A percentile compares a stretch with the other conserved stretches of the same genome.
Conservation (phyloP, 2,888 invertebrate species). For the Liopterus haemorrhoidalis region DNA sequence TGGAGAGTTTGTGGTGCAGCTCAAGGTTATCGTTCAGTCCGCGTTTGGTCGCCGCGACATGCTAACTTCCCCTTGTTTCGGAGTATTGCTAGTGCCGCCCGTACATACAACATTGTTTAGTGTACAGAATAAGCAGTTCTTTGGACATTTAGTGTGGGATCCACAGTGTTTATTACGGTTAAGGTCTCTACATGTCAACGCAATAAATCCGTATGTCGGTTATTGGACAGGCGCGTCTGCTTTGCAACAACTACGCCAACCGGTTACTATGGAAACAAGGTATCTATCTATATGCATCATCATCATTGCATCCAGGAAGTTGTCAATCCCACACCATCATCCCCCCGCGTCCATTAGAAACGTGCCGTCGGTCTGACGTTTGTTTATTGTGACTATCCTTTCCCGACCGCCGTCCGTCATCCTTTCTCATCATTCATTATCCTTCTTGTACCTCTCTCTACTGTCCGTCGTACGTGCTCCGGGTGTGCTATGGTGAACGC, state of each 20-base stretch:
- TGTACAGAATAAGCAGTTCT: constrained; percentile 29
- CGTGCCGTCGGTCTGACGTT: constrained; percentile 2
- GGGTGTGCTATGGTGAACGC: neutral
- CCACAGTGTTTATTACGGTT: constrained; percentile 42
- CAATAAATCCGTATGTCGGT: constrained; percentile 43
- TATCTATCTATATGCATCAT: constrained; percentile 27
- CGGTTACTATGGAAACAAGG: constrained; percentile 43
- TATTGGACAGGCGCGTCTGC: constrained; percentile 37
- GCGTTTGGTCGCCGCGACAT: constrained; percentile 46
- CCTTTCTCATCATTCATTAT: too few species aligned
- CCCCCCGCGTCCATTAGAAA: too few species aligned
- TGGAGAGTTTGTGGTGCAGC: constrained; percentile 48
- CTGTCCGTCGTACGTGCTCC: neutral
- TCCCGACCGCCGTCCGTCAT: too few species aligned
- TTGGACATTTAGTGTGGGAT: constrained; percentile 42
- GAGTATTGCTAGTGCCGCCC: constrained; percentile 53
- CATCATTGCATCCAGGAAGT: neutral
- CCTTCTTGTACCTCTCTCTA: too few species aligned
- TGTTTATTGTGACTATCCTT: too few species aligned
- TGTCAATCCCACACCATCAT: neutral
- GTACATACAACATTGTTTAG: constrained; percentile 40
- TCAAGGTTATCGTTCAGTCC: constrained; percentile 45
- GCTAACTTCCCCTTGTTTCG: constrained; percentile 49
- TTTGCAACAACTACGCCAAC: constrained; percentile 23
- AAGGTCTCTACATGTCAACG: constrained; percentile 38